A percentile compares a stretch with the other conserved stretches of the same genome.
Evolutionary conservation across 53 echinoderm and acorn worm genomes (phyloP).

Genomic region (Holothuria scabra): DNA sequence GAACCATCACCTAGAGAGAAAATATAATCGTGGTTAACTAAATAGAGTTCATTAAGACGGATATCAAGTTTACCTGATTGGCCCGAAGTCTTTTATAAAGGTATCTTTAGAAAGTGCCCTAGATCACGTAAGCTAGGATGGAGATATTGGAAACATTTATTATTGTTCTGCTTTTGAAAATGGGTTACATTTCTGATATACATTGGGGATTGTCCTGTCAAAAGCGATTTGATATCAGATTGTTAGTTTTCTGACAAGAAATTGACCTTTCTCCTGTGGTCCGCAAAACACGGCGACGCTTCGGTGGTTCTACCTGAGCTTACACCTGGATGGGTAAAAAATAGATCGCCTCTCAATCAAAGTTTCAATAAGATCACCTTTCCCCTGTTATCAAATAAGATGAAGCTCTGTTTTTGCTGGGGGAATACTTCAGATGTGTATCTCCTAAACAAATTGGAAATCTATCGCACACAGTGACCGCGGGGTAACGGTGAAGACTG

Average conservation of each 20-base stretch:
- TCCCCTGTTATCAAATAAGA: constrained; percentile 41
- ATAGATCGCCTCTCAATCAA: constrained; percentile 3
- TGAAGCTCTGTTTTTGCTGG: constrained; percentile 33
- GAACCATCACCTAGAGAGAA: too few species aligned
- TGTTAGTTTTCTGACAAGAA: constrained; percentile 24
- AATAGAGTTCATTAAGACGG: too few species aligned
- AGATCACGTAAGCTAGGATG: too few species aligned
- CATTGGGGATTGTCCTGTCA: constrained; percentile 33
- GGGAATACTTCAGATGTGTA: constrained; percentile 36
- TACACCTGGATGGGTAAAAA: constrained; percentile 26
- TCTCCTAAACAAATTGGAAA: constrained; percentile 50
- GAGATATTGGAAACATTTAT: too few species aligned
- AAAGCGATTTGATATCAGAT: constrained; percentile 32
- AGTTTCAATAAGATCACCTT: constrained; percentile 23
- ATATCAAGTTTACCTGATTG: too few species aligned
- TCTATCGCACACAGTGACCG: constrained; percentile 3
- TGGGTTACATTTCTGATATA: constrained; percentile 3
- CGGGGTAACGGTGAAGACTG: neutral
- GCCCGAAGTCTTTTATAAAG: too few species aligned
- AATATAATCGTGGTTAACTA: too few species aligned
- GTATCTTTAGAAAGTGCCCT: too few species aligned
- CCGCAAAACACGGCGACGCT: constrained; percentile 30
- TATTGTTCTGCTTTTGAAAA: neutral
- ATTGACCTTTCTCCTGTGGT: constrained; percentile 39
- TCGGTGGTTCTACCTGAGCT: constrained; percentile 30